A percentile compares a stretch with the other conserved stretches of the same genome.
phyloP scores from a whole-genome alignment of 2,113 vertebrate species.

The Rhea pennata region DNA sequence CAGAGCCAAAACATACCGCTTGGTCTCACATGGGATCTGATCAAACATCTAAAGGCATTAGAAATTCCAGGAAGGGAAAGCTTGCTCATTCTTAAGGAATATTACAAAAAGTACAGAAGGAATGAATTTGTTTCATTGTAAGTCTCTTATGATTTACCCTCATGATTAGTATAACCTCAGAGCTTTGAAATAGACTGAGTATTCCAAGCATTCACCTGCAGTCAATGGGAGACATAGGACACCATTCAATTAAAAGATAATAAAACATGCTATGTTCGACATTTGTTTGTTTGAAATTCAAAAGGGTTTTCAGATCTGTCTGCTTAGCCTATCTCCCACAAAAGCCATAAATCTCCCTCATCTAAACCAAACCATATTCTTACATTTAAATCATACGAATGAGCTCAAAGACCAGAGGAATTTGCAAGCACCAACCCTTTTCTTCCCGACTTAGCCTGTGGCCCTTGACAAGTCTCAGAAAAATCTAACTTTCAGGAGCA shows the following conservation, averaged over 20 bases:
- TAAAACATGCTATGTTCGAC: not conserved
- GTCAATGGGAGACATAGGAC: not conserved
- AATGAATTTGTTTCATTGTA: slow-evolving; percentile 36
- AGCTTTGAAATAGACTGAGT: not conserved
- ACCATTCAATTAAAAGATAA: not conserved
- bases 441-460: not conserved
- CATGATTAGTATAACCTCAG: not conserved
- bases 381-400: not conserved
- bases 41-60: slow-evolving; percentile 37
- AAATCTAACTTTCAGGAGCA: not conserved
- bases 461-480: not conserved
- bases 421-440: slow-evolving; percentile 30
- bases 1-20: slow-evolving; percentile 44
- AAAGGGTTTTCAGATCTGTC: not conserved
- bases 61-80: slow-evolving; percentile 41
- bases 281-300: slow-evolving; percentile 47
- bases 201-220: slow-evolving; percentile 27
- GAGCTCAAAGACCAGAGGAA: slow-evolving; percentile 44
- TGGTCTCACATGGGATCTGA: slow-evolving; percentile 6
- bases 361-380: slow-evolving; percentile 57
- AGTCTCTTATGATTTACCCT: not conserved
- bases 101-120: not conserved
- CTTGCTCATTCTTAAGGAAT: slow-evolving; percentile 48
- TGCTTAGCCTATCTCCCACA: slow-evolving; percentile 26
- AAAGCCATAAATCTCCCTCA: slow-evolving; percentile 49